Base-by-base conservation (phyloP, 2,888 invertebrate genomes). In the Drosophila engyochracea region DNA sequence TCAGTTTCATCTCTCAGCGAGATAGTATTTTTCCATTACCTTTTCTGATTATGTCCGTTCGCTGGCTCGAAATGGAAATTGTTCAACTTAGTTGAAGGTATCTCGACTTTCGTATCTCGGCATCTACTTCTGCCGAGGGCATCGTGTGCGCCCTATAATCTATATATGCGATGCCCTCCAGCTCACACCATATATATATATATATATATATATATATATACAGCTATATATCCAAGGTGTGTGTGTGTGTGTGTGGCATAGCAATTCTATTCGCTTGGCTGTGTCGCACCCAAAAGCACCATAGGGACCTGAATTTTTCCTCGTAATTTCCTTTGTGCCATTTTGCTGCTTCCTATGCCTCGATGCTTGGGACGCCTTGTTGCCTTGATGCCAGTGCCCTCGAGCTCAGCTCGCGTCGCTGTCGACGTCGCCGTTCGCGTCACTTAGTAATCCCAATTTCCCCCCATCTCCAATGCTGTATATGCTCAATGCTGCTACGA, bases 231-330 rank as follows among this genome's bases (percentile, higher is more conserved):
- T 55, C n/a, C 30, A 22, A 55, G 55, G 25, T 65, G n/a, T 33
- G 33, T 33, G 33, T 33, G 37, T 37, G 25, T 71, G 65, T 70
- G 62, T 77, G 59, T 54, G 19, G 33, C 67, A 39, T 74, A 63
- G 67, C 65, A 74, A 54, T 77, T 89, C 82, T 79, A 83, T 79
- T 69, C 85, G 67, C 69, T 77, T 77, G 88, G 55, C 35, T 28
- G 55, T 82, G 89, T 86, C 85, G 82, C 89, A 86, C 87, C 85
- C 82, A 87, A 86, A 86, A 85, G 75, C 80, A 89, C 89, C 89
- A 89, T 83, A 83, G 90, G 88, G 88, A 90, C 87, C 90, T 89
- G 85, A 86, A 76, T 89, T 88, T 86, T 86, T 86, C 89, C 90
- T 85, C 77, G 90, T 86, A 86, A 85, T 90, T 86, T 90, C 86